phyloP scores from a whole-genome alignment of 2,797 vertebrate species.

The Takifugu rubripes region DNA sequence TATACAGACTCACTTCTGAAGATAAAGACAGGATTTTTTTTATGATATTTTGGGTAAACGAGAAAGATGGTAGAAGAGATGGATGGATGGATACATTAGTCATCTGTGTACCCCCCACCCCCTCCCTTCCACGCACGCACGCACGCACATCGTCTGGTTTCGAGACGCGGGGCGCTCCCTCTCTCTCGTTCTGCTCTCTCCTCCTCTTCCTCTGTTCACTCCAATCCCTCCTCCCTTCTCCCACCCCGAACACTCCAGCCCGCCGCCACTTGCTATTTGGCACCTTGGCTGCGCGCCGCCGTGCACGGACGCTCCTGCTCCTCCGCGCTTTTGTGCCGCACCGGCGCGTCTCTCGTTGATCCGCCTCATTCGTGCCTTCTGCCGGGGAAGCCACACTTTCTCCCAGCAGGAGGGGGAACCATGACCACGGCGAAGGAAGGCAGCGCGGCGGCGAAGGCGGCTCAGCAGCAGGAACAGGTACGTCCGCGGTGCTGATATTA shows the following conservation, averaged over 20 bases:
- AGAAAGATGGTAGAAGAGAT: too few species aligned
- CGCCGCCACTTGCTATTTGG: conserved; percentile 49
- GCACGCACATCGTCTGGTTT: background rate
- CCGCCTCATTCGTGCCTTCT: conserved; percentile 9
- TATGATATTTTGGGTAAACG: too few species aligned
- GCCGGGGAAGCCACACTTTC: conserved; percentile 39
- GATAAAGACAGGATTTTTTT: too few species aligned
- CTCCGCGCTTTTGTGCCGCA: conserved; percentile 15
- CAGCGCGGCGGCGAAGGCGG: conserved; percentile 82
- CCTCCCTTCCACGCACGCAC: background rate
- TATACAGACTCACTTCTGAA: too few species aligned
- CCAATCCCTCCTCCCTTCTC: conserved; percentile 20
- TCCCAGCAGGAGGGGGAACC: conserved; percentile 62
- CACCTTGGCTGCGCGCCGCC: conserved; percentile 43
- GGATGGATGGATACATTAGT: background rate
- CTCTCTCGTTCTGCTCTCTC: conserved; percentile 16
- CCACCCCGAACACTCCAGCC: conserved; percentile 23
- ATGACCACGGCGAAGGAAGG: conserved; percentile 96
- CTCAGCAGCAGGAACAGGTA: conserved; percentile 95
- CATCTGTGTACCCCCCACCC: background rate
- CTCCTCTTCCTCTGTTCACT: conserved; percentile 24
- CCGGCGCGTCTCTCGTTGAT: conserved; percentile 15
- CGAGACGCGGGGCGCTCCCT: background rate
- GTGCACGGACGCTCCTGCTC: conserved; percentile 2
- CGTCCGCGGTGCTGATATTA: conserved; percentile 11